Evolutionary conservation across 2,113 vertebrate species (phyloP), one percentile per base, ranked within the genome.

Genomic region (Mastomys natalensis): DNA sequence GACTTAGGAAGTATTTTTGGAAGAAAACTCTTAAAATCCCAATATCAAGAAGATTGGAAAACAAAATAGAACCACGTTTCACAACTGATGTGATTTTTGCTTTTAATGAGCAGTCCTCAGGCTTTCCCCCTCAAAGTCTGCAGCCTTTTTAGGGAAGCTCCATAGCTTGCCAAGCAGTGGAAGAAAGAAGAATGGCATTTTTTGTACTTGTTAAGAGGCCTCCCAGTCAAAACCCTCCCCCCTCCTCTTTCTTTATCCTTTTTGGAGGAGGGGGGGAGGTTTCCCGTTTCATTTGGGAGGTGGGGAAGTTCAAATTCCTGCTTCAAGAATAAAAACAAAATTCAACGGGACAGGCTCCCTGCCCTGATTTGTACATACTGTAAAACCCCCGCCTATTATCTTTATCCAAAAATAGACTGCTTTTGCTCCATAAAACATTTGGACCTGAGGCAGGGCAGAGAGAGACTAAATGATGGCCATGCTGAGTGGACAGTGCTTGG

Each of bases 1-100:
- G 93, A 98, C 43, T 81, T 93, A 31, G 81, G 96, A 11, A 89
- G 34, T 90, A 72, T 95, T 72, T 96, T 91, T 55, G 26, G 58
- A 88, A 98, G 96, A 97, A 96, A 97, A 5, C 80, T 92, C 96
- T 92, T 34, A 87, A 97, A 98, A 93, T 62, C 3, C 82, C 43
- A 97, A 91, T 97, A 96, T 97, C 91, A 95, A 94, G 97, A 93
- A 92, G 40, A 73, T 97, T 97, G 77, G 94, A 89, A 97, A 97
- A 95, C 86, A 97, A 95, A 93, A 97, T 73, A 96, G 93, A 95
- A 62, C 80, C 76, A 90, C 73, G 84, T 96, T 97, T 97, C 94
- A 97, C 62, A 85, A 91, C 31, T 87, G 88, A 87, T 92, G 84
- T 76, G 85, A 92, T 93, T 97, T 96, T 96, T 94, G 62, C 84